Conservation (phyloP, 1,140 invertebrate species). For the Micrasema minimum region DNA sequence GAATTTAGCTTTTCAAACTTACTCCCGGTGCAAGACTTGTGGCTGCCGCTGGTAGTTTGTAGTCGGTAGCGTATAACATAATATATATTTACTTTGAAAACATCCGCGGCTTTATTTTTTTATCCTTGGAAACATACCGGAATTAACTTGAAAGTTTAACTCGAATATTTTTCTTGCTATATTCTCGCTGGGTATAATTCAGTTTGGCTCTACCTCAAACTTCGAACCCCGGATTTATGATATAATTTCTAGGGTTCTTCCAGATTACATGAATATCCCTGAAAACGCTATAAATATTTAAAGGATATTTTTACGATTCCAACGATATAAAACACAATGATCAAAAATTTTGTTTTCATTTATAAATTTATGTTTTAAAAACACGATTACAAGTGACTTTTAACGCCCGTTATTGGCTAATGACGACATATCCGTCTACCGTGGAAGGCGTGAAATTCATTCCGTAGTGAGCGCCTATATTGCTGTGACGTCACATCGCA, state of each 20-base stretch:
- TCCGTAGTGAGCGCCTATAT: too few species aligned
- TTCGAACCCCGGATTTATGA: constrained; percentile 16
- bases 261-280: too few species aligned
- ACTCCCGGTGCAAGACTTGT: constrained; percentile 5
- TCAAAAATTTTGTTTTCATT: too few species aligned
- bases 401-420: too few species aligned
- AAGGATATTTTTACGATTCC: too few species aligned
- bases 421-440: too few species aligned
- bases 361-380: too few species aligned
- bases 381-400: too few species aligned
- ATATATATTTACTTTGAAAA: not conserved
- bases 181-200: not conserved
- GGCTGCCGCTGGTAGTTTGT: constrained; percentile 5
- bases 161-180: not conserved
- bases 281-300: too few species aligned
- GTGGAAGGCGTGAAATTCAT: too few species aligned
- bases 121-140: not conserved
- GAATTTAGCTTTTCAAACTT: constrained; percentile 33
- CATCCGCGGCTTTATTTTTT: not conserved
- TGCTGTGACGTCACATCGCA: too few species aligned
- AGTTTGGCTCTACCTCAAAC: not conserved
- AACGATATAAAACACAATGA: too few species aligned
- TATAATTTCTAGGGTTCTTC: constrained; percentile 2
- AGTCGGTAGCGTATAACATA: not conserved
- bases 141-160: constrained; percentile 20